Base-by-base conservation (phyloP, 1,140 invertebrate genomes). In the Drosophila pruinosa region DNA sequence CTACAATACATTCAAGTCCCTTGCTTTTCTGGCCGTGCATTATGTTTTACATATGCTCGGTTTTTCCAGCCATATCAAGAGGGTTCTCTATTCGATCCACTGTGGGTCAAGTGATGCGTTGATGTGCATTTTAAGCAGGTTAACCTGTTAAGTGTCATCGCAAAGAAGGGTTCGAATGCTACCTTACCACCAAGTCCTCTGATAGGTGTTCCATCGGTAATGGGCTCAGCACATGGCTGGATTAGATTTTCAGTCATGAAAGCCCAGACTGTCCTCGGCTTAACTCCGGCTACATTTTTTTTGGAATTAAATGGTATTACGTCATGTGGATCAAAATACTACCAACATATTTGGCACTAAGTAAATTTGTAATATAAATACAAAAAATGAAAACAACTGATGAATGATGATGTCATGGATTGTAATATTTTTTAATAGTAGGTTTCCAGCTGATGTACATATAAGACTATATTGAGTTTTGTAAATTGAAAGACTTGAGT, bases 121-220 rank as follows among this genome's bases (percentile, higher is more conserved):
- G 81, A 85, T 85, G 77, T 78, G 81, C 81, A 86, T 81, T 86
- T 86, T 86, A 78, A 86, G 81, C 81, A 77, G 77, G 73, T 85
- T 86, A 86, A 85, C 81, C 81, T 77, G 81, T 58, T 77, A 82
- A 81, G 57, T 81, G 78, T 82, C 78, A 45, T 58, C 39, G 47
- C 75, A 56, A 41, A 58, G 61, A 61, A 59, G 47, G 56, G 36
- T 50, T 41, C 24, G n/a, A 12, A 3, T 34, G 59, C 7, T 34
- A 53, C 34, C n/a, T 31, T 12, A n/a, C 5, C 22, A n/a, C 5
- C 10, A 14, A 19, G 43, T 14, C 31, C 1, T 45, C 3, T 43
- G 72, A 45, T 21, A 39, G 52, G 36, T 56, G 36, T 4, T 38
- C 34, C 12, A 45, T 1, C 7, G 17, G 10, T 21, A 19, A 21